These are phyloP conservation scores for Heliconius melpomene DNA, from an alignment of 1,140 invertebrate species.

Conservation along the genomic window DNA sequence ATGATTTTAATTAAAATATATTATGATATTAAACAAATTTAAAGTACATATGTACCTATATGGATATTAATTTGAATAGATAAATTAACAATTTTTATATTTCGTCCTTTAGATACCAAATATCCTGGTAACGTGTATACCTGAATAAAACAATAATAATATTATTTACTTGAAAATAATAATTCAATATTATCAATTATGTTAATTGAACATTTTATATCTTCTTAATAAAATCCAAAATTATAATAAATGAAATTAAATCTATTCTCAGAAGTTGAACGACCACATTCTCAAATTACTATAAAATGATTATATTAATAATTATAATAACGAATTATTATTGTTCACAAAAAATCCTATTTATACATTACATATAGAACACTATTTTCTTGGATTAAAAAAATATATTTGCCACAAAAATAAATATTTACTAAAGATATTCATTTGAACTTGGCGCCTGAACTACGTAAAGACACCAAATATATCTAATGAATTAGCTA, in stretches of 20 bases:
- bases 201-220: background rate
- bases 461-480: conserved; percentile 72
- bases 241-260: too few species aligned
- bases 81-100: conserved; percentile 28
- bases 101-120: conserved; percentile 17
- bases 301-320: background rate
- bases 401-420: conserved; percentile 30
- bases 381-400: conserved; percentile 29
- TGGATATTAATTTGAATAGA: conserved; percentile 24
- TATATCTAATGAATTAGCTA: conserved; percentile 65
- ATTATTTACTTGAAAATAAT: conserved; percentile 2
- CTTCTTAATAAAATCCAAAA: background rate
- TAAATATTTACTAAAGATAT: conserved; percentile 22
- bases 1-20: background rate
- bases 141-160: conserved; percentile 13
- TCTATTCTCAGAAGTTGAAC: too few species aligned
- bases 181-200: background rate
- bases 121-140: conserved; percentile 11
- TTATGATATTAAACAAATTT: background rate
- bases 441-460: conserved; percentile 60
- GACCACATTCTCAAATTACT: background rate
- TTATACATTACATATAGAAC: conserved; percentile 2
- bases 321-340: conserved; percentile 8
- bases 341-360: background rate
- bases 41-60: background rate